phyloP scores from a whole-genome alignment of 1,140 invertebrate genomes.

The Cheumatopsyche charites region DNA sequence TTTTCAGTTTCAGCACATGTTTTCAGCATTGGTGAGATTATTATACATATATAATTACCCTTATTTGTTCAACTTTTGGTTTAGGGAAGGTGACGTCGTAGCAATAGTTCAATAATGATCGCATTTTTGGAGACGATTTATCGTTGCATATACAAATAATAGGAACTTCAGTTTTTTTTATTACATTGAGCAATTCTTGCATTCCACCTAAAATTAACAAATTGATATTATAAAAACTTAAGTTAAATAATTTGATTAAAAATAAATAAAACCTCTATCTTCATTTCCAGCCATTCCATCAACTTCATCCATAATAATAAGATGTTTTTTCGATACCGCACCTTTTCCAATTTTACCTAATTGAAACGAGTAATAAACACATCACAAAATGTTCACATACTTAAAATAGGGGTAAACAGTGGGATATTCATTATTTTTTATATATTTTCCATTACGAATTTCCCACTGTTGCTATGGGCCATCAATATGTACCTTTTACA shows the following conservation, averaged over 20 bases:
- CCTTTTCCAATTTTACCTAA: constrained; percentile 52
- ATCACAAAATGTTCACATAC: too few species aligned
- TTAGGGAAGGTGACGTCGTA: constrained; percentile 88
- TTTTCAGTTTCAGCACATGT: not conserved
- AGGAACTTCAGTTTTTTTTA: constrained; percentile 89
- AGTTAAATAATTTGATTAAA: not conserved
- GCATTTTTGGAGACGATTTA: constrained; percentile 91
- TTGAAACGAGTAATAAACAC: not conserved
- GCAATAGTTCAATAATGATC: constrained; percentile 92
- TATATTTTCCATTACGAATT: too few species aligned
- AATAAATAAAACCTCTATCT: constrained; percentile 69
- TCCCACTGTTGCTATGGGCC: too few species aligned
- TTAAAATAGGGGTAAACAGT: too few species aligned
- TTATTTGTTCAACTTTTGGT: constrained; percentile 89
- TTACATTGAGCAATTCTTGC: constrained; percentile 90
- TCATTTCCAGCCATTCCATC: constrained; percentile 99
- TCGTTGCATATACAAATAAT: constrained; percentile 99
- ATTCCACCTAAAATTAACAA: constrained; percentile 75
- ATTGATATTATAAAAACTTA: not conserved
- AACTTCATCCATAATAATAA: constrained; percentile 99
- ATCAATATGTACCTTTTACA: constrained; percentile 58
- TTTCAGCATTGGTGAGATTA: constrained; percentile 1
- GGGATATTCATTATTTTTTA: too few species aligned
- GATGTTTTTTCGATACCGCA: constrained; percentile 73
- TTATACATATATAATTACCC: constrained; percentile 61